Conservation (phyloP, 30 jellyfish, hydroid and myxozoan species). For the Euphysa ruthae region DNA sequence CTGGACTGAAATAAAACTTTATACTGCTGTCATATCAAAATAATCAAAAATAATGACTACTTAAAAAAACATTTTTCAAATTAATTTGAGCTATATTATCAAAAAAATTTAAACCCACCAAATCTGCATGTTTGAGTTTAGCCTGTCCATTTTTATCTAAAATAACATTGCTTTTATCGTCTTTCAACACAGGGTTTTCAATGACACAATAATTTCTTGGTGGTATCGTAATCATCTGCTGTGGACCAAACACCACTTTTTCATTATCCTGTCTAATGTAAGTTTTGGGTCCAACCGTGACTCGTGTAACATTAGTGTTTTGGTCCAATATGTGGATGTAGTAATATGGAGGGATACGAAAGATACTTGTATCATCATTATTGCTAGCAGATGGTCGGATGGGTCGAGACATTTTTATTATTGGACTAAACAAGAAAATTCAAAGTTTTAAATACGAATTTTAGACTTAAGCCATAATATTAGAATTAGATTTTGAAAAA, state of each 20-base stretch:
- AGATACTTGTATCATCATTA: slow-evolving; percentile 33
- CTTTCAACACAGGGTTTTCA: slow-evolving; percentile 80
- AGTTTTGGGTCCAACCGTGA: slow-evolving; percentile 93
- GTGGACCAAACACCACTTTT: slow-evolving; percentile 96
- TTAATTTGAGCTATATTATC: too few species aligned
- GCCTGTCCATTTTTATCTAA: slow-evolving; percentile 88
- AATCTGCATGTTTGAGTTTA: slow-evolving; percentile 91
- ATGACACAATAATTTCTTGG: slow-evolving; percentile 95
- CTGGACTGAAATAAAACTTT: too few species aligned
- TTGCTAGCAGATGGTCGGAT: slow-evolving; percentile 7
- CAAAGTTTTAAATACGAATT: too few species aligned
- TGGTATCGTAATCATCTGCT: slow-evolving; percentile 91
- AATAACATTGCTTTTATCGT: slow-evolving; percentile 58
- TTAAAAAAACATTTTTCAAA: too few species aligned
- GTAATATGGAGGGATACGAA: slow-evolving; percentile 84
- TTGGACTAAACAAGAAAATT: too few species aligned
- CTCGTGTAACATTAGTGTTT: slow-evolving; percentile 86
- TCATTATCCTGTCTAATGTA: slow-evolving; percentile 97
- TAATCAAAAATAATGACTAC: too few species aligned
- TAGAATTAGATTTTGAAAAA: too few species aligned
- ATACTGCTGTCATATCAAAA: too few species aligned
- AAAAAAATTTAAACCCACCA: too few species aligned
- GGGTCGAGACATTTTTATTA: too few species aligned
- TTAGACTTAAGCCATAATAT: too few species aligned
- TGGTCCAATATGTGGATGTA: slow-evolving; percentile 94